Conservation (phyloP, 1,140 invertebrate genomes). For the Ooceraea biroi region DNA sequence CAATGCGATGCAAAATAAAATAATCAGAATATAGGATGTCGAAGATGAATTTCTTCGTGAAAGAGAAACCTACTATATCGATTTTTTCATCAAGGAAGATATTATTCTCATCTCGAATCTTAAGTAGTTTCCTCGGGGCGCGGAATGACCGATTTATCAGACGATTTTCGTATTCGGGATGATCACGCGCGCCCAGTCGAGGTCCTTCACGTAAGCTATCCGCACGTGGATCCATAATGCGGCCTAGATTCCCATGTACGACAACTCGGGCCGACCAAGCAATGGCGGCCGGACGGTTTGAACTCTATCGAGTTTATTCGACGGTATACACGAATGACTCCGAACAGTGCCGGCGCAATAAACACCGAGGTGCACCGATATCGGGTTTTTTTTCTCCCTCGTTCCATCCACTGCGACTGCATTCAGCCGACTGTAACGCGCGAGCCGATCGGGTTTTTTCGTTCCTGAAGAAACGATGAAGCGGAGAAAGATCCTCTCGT, state of each 20-base stretch:
- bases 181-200: slow-evolving; percentile 25
- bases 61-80: too few relatives aligned
- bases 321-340: slow-evolving; percentile 61
- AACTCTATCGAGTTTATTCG: slow-evolving; percentile 77
- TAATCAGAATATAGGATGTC: not conserved
- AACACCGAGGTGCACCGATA: slow-evolving; percentile 49
- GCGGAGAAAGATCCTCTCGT: not conserved
- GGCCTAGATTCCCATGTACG: slow-evolving; percentile 78
- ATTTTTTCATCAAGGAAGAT: not conserved
- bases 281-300: slow-evolving; percentile 75
- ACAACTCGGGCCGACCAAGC: slow-evolving; percentile 67
- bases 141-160: not conserved
- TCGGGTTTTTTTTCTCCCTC: slow-evolving; percentile 30
- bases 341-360: slow-evolving; percentile 57
- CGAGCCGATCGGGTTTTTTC: slow-evolving; percentile 9
- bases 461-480: not conserved
- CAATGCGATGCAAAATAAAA: not conserved
- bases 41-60: too few relatives aligned
- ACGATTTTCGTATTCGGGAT: slow-evolving; percentile 40
- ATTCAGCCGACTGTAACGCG: slow-evolving; percentile 23
- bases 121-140: not conserved
- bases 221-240: slow-evolving; percentile 81
- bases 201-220: slow-evolving; percentile 74
- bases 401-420: slow-evolving; percentile 5
- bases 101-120: not conserved